Percentiles rank a stretch among this genome's conserved stretches.
Evolutionary conservation across 2,113 vertebrate genomes (phyloP).

Genomic region (Siniperca chuatsi): DNA sequence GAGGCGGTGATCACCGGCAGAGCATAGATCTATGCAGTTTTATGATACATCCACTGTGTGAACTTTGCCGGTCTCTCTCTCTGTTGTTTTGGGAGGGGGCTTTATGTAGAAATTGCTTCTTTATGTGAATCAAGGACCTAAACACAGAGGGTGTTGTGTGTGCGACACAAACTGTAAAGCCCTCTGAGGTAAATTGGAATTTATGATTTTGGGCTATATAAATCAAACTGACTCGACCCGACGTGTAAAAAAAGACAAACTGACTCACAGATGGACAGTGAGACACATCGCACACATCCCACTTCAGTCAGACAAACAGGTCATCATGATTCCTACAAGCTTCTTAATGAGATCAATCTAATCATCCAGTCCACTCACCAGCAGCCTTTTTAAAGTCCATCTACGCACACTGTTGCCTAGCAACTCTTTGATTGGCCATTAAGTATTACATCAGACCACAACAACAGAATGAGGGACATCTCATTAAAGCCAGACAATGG

Average conservation of each 20-base stretch:
- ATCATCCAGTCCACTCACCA: slow-evolving; percentile 44
- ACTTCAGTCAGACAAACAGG: not conserved
- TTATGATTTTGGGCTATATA: not conserved
- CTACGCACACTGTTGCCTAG: slow-evolving; percentile 64
- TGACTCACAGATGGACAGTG: not conserved
- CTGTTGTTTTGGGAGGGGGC: no score
- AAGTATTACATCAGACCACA: not conserved
- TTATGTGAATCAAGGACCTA: no score
- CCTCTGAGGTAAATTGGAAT: not conserved
- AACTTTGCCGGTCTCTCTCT: no score
- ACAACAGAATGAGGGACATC: slow-evolving; percentile 17
- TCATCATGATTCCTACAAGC: slow-evolving; percentile 37
- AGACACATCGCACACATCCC: not conserved
- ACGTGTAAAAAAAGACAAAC: not conserved
- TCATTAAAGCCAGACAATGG: slow-evolving; percentile 48
- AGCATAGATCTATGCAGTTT: no score
- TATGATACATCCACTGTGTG: no score
- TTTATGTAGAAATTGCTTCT: no score
- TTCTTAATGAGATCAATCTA: slow-evolving; percentile 66
- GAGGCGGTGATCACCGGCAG: no score
- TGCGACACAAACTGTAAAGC: no score
- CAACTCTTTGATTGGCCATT: slow-evolving; percentile 66
- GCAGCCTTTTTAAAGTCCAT: slow-evolving; percentile 49
- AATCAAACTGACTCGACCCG: not conserved
- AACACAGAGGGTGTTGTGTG: not conserved